Evolutionary conservation across 2,888 invertebrate genomes (phyloP).

Genomic region (Torymus aiolomorphi): DNA sequence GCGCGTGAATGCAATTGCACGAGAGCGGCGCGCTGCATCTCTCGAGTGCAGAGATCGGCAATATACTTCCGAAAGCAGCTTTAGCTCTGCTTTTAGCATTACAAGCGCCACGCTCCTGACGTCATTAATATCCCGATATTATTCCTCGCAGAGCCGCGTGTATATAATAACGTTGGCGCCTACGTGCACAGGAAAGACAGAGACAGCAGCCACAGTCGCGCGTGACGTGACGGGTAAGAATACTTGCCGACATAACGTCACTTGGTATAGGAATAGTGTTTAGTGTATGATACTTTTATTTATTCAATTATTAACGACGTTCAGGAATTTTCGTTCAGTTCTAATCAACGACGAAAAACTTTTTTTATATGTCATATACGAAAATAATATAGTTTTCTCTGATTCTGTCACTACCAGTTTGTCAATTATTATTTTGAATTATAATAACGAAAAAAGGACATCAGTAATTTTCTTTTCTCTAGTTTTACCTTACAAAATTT

Average conservation of each 20-base stretch:
- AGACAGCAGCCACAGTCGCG: slow-evolving; percentile 1
- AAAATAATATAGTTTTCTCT: too few relatives aligned
- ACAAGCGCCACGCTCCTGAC: slow-evolving; percentile 35
- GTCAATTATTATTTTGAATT: too few relatives aligned
- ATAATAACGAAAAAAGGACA: too few relatives aligned
- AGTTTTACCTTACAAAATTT: too few relatives aligned
- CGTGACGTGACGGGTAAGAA: slow-evolving; percentile 22
- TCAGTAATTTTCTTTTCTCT: too few relatives aligned
- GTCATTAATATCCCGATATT: slow-evolving; percentile 52
- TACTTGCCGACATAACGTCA: slow-evolving; percentile 17
- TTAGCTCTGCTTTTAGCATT: slow-evolving; percentile 30
- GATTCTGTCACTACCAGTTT: too few relatives aligned
- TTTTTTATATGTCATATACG: too few relatives aligned
- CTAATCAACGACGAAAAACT: too few relatives aligned
- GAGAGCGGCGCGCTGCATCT: background rate
- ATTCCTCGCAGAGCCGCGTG: slow-evolving; percentile 26
- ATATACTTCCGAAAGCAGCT: slow-evolving; percentile 38
- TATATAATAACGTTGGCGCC: slow-evolving; percentile 40
- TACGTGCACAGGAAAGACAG: slow-evolving; percentile 49
- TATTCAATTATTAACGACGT: background rate
- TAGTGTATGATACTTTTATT: slow-evolving; percentile 1
- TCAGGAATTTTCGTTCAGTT: background rate
- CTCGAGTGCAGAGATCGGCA: background rate
- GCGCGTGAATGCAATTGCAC: background rate
- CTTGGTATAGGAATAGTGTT: background rate